Percentiles rank a stretch among this genome's conserved stretches.
Conservation (phyloP, 1,140 invertebrate genomes). For the Saccostrea glomerata region DNA sequence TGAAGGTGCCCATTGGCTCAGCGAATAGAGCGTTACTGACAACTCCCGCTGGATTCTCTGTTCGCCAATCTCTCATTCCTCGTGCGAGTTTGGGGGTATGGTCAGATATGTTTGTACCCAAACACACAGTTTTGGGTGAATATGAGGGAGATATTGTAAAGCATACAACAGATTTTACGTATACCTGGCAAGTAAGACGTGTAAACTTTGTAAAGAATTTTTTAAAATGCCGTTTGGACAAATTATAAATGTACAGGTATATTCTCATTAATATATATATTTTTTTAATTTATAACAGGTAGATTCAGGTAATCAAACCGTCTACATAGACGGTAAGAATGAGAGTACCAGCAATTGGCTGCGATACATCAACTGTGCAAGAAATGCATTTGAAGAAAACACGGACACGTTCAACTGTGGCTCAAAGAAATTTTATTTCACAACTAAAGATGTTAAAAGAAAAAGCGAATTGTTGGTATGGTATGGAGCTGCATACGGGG, state of each 20-base stretch:
- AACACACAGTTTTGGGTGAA: not conserved
- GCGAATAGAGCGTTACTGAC: not conserved
- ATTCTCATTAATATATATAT: no score
- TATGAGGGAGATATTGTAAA: not conserved
- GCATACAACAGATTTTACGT: not conserved
- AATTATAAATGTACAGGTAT: no score
- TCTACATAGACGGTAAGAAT: slow-evolving; percentile 5
- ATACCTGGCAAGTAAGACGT: not conserved
- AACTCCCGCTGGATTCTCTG: not conserved
- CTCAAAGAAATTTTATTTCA: slow-evolving; percentile 22
- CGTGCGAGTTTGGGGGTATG: not conserved
- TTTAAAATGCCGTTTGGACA: no score
- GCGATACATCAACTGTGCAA: not conserved
- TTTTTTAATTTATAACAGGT: not conserved
- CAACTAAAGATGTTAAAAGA: not conserved
- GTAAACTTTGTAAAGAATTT: not conserved
- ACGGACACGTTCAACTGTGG: slow-evolving; percentile 11
- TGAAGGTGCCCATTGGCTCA: not conserved
- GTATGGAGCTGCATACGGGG: not conserved
- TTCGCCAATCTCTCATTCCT: not conserved
- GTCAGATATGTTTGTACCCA: not conserved
- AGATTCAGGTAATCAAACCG: not conserved
- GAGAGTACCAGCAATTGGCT: not conserved
- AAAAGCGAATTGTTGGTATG: slow-evolving; percentile 13
- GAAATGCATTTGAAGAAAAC: slow-evolving; percentile 25